Evolutionary conservation across 2,888 invertebrate genomes (phyloP).

Genomic region (Choreutis nemorana): DNA sequence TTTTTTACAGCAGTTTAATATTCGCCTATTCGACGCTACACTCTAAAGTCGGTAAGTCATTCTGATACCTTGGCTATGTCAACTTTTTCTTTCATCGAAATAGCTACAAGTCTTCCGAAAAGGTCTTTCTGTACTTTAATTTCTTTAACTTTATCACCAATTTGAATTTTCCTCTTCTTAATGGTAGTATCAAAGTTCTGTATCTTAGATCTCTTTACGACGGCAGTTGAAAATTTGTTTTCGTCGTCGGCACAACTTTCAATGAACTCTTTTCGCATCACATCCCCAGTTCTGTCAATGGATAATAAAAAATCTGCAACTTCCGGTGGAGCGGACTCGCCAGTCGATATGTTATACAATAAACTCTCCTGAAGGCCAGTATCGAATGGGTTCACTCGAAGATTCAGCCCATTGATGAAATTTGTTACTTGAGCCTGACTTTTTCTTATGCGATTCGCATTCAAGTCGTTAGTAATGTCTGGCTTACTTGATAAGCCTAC

Average conservation of each 20-base stretch:
- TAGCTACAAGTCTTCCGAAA: neutral
- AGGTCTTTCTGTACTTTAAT: neutral
- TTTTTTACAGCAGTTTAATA: no score
- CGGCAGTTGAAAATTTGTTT: constrained; percentile 4
- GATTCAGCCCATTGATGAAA: neutral
- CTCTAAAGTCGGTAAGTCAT: no score
- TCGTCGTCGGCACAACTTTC: constrained; percentile 2
- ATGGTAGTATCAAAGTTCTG: constrained; percentile 1
- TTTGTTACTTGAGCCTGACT: neutral
- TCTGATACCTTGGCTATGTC: constrained; percentile 9
- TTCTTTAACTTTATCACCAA: constrained; percentile 7
- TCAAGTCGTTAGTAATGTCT: constrained; percentile 6
- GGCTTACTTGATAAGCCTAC: constrained; percentile 6
- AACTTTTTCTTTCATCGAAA: constrained; percentile 5
- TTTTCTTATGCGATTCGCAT: no score
- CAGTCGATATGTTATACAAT: neutral
- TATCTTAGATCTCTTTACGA: constrained; percentile 3
- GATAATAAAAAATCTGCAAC: constrained; percentile 1
- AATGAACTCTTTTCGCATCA: constrained; percentile 4
- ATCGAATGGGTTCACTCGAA: neutral
- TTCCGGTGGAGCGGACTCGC: neutral
- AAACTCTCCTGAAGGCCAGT: neutral
- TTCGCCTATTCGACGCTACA: no score
- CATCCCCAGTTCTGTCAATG: constrained; percentile 5
- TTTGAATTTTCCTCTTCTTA: constrained; percentile 3